phyloP scores from a whole-genome alignment of 2,113 vertebrate genomes.

The Malurus alboscapulatus region DNA sequence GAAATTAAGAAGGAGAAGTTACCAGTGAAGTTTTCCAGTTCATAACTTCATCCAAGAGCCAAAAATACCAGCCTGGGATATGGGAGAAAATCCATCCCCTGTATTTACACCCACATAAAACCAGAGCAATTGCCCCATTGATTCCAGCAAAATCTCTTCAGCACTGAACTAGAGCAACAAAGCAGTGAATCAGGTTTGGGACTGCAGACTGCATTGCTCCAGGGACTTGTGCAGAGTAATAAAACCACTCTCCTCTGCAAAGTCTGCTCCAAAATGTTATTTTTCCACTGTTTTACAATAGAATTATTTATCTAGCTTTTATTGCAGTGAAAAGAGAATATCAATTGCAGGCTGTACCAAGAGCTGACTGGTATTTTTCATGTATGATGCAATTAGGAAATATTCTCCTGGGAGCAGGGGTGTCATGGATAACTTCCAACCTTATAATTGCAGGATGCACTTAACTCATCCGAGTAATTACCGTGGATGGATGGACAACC shows the following conservation, averaged over 20 bases:
- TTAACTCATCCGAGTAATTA: conserved; percentile 37
- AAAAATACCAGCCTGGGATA: background rate
- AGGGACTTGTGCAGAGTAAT: background rate
- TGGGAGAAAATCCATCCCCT: background rate
- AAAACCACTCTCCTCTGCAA: background rate
- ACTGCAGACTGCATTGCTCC: background rate
- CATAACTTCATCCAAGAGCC: background rate
- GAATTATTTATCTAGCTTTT: background rate
- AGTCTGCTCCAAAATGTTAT: background rate
- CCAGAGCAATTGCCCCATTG: background rate
- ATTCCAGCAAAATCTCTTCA: background rate
- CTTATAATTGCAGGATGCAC: conserved; percentile 59
- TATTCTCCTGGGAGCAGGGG: background rate
- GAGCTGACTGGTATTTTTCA: background rate
- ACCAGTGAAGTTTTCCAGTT: background rate
- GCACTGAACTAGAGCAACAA: background rate
- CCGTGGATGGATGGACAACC: background rate
- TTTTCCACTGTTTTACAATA: background rate
- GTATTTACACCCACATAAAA: conserved; percentile 20
- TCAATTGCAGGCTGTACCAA: background rate
- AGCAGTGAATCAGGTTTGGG: background rate
- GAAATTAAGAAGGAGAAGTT: conserved; percentile 15
- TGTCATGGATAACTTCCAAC: background rate
- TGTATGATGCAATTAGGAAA: background rate
- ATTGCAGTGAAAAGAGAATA: background rate